phyloP scores from a whole-genome alignment of 2,888 invertebrate genomes.

The Elysia crispata region DNA sequence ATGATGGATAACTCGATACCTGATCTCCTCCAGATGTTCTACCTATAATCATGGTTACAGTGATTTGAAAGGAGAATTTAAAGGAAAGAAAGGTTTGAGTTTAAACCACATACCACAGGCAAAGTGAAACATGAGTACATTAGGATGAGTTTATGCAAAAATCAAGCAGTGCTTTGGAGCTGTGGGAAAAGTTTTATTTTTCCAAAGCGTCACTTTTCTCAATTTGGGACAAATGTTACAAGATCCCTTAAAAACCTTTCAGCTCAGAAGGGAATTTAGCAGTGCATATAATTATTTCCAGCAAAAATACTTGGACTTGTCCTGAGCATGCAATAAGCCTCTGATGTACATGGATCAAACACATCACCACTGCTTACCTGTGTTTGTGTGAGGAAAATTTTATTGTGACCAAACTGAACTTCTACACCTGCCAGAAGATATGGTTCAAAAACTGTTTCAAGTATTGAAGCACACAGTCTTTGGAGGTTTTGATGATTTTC shows the following conservation, averaged over 20 bases:
- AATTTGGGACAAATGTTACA: too few species aligned
- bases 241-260: too few species aligned
- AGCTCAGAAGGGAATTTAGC: too few species aligned
- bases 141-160: too few species aligned
- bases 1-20: conserved; percentile 50
- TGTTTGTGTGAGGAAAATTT: conserved; percentile 69
- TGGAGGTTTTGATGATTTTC: conserved; percentile 61
- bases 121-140: not conserved
- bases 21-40: conserved; percentile 61
- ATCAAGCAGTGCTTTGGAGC: too few species aligned
- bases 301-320: too few species aligned
- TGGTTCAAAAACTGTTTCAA: conserved; percentile 56
- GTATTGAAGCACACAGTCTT: conserved; percentile 63
- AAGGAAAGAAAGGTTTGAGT: not conserved
- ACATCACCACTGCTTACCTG: conserved; percentile 60
- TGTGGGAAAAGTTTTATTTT: too few species aligned
- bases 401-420: conserved; percentile 68
- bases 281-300: too few species aligned
- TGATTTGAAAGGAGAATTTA: not conserved
- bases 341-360: too few species aligned
- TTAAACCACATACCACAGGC: not conserved
- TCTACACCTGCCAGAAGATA: conserved; percentile 41
- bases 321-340: too few species aligned
- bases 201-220: too few species aligned
- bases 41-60: conserved; percentile 53